Evolutionary conservation across 2,797 vertebrate species (phyloP).

Genomic region (Oreochromis grahami): DNA sequence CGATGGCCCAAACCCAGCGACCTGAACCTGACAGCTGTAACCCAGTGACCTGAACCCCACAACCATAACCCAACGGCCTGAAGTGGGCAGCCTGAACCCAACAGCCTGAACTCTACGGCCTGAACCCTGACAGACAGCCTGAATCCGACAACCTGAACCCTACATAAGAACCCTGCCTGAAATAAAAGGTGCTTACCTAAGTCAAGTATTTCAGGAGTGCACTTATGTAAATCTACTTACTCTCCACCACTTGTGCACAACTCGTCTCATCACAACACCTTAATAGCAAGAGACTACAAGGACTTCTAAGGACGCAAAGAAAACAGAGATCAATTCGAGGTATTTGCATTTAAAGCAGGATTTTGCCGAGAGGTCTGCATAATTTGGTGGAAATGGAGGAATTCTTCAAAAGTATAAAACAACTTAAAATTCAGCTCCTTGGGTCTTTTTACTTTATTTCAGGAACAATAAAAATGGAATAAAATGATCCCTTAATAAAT

Average conservation of each 20-base stretch:
- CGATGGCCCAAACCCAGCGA: not conserved
- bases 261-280: not conserved
- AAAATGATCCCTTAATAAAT: conserved; percentile 10
- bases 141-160: not conserved
- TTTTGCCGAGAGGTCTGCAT: not conserved
- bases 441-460: not conserved
- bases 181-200: not conserved
- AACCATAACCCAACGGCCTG: not conserved
- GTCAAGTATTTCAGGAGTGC: not conserved
- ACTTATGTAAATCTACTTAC: not conserved
- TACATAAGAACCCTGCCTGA: not conserved
- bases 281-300: not conserved
- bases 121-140: not conserved
- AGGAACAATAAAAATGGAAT: not conserved
- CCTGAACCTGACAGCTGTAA: not conserved
- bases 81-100: not conserved
- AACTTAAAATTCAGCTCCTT: conserved; percentile 1
- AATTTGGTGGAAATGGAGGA: not conserved
- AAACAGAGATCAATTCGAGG: not conserved
- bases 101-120: not conserved
- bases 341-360: conserved; percentile 40
- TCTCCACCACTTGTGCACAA: not conserved
- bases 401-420: not conserved
- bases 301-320: not conserved
- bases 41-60: not conserved